Base-by-base conservation (phyloP, 2,797 vertebrate species). In the Sitta carolinensis region DNA sequence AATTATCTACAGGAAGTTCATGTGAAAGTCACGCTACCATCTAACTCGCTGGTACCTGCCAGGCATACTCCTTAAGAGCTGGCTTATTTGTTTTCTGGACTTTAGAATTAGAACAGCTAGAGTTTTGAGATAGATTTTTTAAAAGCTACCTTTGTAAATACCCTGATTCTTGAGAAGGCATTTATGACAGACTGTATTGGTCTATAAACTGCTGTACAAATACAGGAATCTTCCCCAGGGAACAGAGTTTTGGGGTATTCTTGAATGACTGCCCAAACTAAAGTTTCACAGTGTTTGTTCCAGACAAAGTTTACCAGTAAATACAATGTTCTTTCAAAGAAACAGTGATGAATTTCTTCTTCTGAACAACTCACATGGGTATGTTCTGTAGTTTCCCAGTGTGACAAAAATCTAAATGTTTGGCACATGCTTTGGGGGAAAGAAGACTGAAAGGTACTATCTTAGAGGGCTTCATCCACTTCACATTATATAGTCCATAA, bases 1-100 rank as follows among this genome's bases (percentile, higher is more conserved):
- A 93, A 67, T 95, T 95, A 96, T 87, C 90, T 91, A 76, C 92
- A 96, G 96, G 94, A 96, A 96, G 91, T 96, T 95, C 94, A 96
- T 75, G 34, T n/a, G 81, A 95, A 95, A 83, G 90, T 93, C 91
- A 93, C 25, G 7, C 84, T 94, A 84, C 78, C 80, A 1, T 79
- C 80, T 73, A 78, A 81, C 88, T 89, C 26, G 1, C 48, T 82
- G 55, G 55, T 95, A 93, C 94, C 85, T 95, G 95, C 78, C 67
- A 84, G 55, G 52, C 57, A 29, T 9, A 43, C 51, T 82, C 63
- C 43, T 93, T 67, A 78, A 59, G 21, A 63, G 69, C 27, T 76
- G 48, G 10, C 42, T 90, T 66, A 45, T 55, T 93, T 89, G 27
- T 73, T 89, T 81, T 63, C 57, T 73, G 43, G n/a, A 61, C 55